Evolutionary conservation across 2,797 vertebrate genomes (phyloP).

Genomic region (Harpagifer antarcticus): DNA sequence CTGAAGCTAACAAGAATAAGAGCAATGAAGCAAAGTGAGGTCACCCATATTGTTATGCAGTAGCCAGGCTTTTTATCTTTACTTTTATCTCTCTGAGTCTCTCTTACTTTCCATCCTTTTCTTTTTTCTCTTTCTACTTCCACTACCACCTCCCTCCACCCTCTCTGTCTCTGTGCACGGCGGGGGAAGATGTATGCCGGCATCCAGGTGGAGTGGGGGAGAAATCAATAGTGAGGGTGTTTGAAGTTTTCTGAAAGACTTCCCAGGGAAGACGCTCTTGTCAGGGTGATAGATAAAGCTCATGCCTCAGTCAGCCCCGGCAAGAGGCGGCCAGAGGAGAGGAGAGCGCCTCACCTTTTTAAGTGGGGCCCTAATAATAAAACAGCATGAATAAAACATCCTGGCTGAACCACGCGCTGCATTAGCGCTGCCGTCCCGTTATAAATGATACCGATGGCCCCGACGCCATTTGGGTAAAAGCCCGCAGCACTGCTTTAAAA

Average conservation of each 20-base stretch:
- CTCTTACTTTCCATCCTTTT: constrained; percentile 71
- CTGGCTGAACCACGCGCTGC: constrained; percentile 83
- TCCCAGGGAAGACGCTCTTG: constrained; percentile 89
- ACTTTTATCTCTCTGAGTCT: constrained; percentile 80
- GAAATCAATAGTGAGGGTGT: constrained; percentile 88
- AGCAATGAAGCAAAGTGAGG: constrained; percentile 78
- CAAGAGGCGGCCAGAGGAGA: constrained; percentile 80
- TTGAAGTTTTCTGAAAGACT: constrained; percentile 92
- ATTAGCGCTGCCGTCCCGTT: constrained; percentile 86
- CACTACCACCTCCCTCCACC: constrained; percentile 64
- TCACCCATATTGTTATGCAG: constrained; percentile 83
- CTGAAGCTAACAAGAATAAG: constrained; percentile 67
- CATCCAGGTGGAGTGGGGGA: constrained; percentile 84
- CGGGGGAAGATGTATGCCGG: constrained; percentile 84
- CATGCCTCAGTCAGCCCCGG: constrained; percentile 77
- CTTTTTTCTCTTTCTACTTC: constrained; percentile 70
- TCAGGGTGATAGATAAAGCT: constrained; percentile 90
- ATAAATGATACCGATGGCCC: constrained; percentile 89
- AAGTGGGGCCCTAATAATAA: constrained; percentile 91
- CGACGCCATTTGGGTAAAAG: constrained; percentile 88
- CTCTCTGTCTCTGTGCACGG: constrained; percentile 59
- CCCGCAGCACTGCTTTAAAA: constrained; percentile 88
- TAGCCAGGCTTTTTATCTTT: constrained; percentile 71
- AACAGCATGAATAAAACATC: constrained; percentile 92
- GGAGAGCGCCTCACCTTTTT: constrained; percentile 88